Conservation (phyloP, 2,113 vertebrate genomes). For the Gymnarchus niloticus region DNA sequence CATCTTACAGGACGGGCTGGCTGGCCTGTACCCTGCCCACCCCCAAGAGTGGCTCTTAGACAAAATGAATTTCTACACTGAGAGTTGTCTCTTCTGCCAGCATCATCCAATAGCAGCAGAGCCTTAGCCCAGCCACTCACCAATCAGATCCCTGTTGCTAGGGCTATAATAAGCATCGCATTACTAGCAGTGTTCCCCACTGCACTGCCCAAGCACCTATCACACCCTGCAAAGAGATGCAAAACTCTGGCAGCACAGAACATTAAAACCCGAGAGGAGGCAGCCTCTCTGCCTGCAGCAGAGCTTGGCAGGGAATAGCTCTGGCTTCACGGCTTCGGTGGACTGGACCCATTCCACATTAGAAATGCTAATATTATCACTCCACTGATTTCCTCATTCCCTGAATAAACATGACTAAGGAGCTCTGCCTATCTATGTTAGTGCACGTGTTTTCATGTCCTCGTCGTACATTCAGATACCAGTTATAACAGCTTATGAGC, state of each 20-base stretch:
- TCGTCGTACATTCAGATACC: no score
- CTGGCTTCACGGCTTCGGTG: not conserved
- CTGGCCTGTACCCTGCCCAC: not conserved
- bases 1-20: no score
- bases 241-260: constrained; percentile 13
- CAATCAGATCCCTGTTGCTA: constrained; percentile 36
- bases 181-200: constrained; percentile 20
- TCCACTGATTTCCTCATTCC: no score
- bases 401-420: no score
- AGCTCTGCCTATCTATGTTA: no score
- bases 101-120: constrained; percentile 20
- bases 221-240: constrained; percentile 23
- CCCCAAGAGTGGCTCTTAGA: constrained; percentile 19
- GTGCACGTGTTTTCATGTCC: no score
- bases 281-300: not conserved
- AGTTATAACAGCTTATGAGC: not conserved
- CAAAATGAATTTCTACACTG: constrained; percentile 23
- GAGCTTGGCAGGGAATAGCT: not conserved
- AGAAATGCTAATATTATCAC: not conserved
- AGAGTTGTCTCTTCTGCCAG: constrained; percentile 5
- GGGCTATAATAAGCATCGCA: constrained; percentile 31
- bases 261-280: constrained; percentile 23
- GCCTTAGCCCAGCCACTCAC: not conserved
- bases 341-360: not conserved
- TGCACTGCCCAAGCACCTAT: constrained; percentile 27